These are phyloP conservation scores for Cerastoderma edule DNA, from an alignment of 2,888 invertebrate genomes.

Conservation along the genomic window DNA sequence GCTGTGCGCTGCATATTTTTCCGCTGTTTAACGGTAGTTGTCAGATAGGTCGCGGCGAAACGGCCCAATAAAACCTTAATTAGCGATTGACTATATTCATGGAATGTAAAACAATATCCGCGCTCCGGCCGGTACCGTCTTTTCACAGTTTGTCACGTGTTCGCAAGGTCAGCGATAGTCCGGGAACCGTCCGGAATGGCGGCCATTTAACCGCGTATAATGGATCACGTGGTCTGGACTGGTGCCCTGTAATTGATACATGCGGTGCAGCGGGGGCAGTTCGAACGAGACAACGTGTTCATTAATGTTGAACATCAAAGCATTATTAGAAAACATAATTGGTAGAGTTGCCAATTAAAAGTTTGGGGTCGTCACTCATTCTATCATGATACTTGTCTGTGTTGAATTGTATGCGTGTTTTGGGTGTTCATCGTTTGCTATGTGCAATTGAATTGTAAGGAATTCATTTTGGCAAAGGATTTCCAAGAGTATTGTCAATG, in stretches of 20 bases:
- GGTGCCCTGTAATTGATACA: conserved; percentile 17
- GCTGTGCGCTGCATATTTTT: conserved; percentile 25
- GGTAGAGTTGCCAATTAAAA: too few relatives aligned
- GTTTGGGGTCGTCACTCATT: too few relatives aligned
- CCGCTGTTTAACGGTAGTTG: conserved; percentile 23
- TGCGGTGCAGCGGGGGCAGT: conserved; percentile 2
- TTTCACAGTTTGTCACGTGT: conserved; percentile 59
- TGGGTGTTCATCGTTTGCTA: too few relatives aligned
- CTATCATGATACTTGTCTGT: too few relatives aligned
- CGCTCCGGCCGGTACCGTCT: conserved; percentile 35
- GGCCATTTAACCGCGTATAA: conserved; percentile 51
- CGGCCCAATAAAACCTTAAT: conserved; percentile 44
- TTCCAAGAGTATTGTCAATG: too few relatives aligned
- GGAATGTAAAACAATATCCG: conserved; percentile 44
- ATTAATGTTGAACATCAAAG: conserved; percentile 22
- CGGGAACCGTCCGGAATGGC: conserved; percentile 43
- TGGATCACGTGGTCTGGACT: conserved; percentile 46
- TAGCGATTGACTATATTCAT: conserved; percentile 46
- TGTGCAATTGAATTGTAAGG: too few relatives aligned
- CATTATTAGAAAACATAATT: too few relatives aligned
- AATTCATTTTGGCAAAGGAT: too few relatives aligned
- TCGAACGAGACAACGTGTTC: neutral
- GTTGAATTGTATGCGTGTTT: too few relatives aligned
- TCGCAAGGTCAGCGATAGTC: conserved; percentile 37
- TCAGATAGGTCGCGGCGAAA: conserved; percentile 19